A percentile compares a stretch with the other conserved stretches of the same genome.
Conservation (phyloP, 1,140 invertebrate genomes). For the Heliothis virescens region DNA sequence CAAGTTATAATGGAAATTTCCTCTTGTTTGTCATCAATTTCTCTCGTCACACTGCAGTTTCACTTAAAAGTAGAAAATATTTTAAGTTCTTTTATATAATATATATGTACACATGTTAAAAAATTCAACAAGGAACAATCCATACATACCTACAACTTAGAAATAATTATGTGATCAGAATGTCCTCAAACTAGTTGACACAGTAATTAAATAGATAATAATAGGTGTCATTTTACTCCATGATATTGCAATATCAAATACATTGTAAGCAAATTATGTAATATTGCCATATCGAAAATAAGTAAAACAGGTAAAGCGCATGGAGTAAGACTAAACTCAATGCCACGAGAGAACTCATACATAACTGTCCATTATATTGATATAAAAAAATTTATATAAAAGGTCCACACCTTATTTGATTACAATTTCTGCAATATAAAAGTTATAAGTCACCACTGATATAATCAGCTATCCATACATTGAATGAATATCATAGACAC, state of each 20-base stretch:
- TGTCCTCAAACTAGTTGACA: conserved; percentile 53
- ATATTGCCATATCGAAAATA: conserved; percentile 45
- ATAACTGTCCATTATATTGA: conserved; percentile 65
- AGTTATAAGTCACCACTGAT: conserved; percentile 75
- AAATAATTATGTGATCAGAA: conserved; percentile 55
- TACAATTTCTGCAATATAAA: conserved; percentile 82
- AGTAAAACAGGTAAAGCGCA: conserved; percentile 42
- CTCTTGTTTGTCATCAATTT: conserved; percentile 68
- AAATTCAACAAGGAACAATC: conserved; percentile 71
- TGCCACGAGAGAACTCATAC: conserved; percentile 81
- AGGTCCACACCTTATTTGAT: conserved; percentile 79
- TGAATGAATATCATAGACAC: conserved; percentile 66
- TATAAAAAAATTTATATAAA: conserved; percentile 84
- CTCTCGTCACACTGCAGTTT: conserved; percentile 83
- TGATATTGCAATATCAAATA: conserved; percentile 41
- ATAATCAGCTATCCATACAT: conserved; percentile 63
- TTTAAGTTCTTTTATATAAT: conserved; percentile 72
- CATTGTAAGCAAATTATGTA: conserved; percentile 37
- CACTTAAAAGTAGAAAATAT: conserved; percentile 79
- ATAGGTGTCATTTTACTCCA: conserved; percentile 42
- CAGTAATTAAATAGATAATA: conserved; percentile 50
- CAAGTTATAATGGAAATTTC: conserved; percentile 70
- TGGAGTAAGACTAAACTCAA: conserved; percentile 64
- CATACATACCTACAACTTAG: conserved; percentile 62
- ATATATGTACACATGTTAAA: conserved; percentile 76